phyloP scores from a whole-genome alignment of 2,113 vertebrate species.

The Pachycephala philippinensis region DNA sequence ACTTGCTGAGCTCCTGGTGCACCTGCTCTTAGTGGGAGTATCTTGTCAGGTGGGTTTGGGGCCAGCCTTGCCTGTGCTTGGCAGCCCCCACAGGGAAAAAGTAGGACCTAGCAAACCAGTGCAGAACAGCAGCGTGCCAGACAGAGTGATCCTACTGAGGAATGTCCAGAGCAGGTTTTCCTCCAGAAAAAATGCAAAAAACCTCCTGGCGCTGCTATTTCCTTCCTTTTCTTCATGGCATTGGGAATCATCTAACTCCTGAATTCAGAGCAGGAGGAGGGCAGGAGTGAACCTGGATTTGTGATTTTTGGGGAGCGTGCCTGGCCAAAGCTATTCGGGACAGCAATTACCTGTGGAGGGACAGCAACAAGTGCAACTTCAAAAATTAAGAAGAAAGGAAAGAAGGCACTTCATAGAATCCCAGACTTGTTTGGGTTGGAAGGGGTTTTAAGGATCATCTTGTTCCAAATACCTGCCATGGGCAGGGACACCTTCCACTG shows the following conservation, averaged over 20 bases:
- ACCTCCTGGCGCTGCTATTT: accelerated
- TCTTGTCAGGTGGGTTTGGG: background rate
- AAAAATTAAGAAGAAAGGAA: background rate
- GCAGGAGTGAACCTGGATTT: background rate
- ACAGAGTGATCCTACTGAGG: background rate
- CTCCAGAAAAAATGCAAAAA: background rate
- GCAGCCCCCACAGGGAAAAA: background rate
- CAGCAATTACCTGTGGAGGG: background rate
- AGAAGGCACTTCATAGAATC: background rate
- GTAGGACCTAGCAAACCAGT: background rate
- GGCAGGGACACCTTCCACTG: accelerated
- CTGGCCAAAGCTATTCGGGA: background rate
- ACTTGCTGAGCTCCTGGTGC: background rate
- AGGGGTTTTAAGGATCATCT: background rate
- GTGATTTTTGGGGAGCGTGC: background rate
- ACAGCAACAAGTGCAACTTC: background rate
- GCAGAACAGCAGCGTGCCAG: background rate
- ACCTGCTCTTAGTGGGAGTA: background rate
- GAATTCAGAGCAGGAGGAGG: background rate
- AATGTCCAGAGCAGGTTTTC: background rate
- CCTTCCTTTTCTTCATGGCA: background rate
- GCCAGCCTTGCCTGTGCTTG: background rate
- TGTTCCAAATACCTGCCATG: accelerated
- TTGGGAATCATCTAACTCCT: background rate
- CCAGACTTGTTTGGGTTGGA: background rate